phyloP scores from a whole-genome alignment of 2,888 invertebrate species.

The Rutpela maculata region DNA sequence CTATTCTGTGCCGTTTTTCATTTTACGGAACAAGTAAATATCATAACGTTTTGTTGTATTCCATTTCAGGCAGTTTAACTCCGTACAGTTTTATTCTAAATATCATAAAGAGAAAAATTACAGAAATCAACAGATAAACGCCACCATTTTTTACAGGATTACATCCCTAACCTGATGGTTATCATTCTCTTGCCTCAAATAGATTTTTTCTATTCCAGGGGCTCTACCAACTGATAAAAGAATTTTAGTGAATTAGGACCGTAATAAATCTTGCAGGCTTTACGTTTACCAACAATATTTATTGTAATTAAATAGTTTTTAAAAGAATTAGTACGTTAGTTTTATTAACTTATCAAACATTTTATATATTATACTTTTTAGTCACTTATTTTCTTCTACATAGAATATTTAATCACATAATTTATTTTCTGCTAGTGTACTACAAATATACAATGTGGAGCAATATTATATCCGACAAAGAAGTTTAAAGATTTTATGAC shows the following conservation, averaged over 20 bases:
- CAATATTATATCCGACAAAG: no score
- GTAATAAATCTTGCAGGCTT: background rate
- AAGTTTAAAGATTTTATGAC: no score
- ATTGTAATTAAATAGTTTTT: no score
- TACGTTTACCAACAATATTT: background rate
- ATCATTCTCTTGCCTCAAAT: constrained; percentile 35
- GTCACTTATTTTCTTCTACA: no score
- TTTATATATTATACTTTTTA: no score
- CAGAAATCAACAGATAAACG: constrained; percentile 31
- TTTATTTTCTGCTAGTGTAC: no score
- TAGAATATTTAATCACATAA: no score
- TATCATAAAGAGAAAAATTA: constrained; percentile 38
- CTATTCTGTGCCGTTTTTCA: no score
- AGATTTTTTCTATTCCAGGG: constrained; percentile 31
- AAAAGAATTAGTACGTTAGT: no score
- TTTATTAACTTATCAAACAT: no score
- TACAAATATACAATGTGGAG: no score
- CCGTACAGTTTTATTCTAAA: constrained; percentile 28
- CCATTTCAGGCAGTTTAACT: constrained; percentile 17
- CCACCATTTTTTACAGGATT: constrained; percentile 31
- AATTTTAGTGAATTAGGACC: constrained; percentile 20
- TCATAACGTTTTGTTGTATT: background rate
- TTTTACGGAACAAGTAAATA: no score
- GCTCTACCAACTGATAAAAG: constrained; percentile 30
- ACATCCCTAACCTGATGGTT: constrained; percentile 37